Conservation (phyloP, 2,797 vertebrate genomes). For the Synanceia verrucosa region DNA sequence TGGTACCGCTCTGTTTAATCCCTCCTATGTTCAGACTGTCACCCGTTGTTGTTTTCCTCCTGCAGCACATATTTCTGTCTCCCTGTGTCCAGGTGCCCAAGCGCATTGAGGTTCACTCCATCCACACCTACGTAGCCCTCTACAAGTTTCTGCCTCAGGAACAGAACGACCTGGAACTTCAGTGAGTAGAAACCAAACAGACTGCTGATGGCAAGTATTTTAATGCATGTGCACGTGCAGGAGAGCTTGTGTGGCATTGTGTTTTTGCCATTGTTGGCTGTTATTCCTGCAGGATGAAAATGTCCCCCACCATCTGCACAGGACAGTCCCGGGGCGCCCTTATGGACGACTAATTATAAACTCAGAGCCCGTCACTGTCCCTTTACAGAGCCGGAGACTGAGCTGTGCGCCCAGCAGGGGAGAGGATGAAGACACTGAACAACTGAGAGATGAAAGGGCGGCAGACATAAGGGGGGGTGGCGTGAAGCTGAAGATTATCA, state of each 20-base stretch:
- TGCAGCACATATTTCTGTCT: background rate
- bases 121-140: slow-evolving; percentile 93
- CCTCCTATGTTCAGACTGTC: slow-evolving; percentile 12
- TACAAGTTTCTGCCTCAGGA: slow-evolving; percentile 94
- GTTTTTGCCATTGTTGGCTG: slow-evolving; percentile 4
- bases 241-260: slow-evolving; percentile 8
- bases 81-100: slow-evolving; percentile 74
- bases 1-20: slow-evolving; percentile 46
- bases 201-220: slow-evolving; percentile 1
- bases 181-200: slow-evolving; percentile 82
- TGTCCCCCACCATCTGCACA: slow-evolving; percentile 70
- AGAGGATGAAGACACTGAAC: slow-evolving; percentile 57
- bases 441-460: slow-evolving; percentile 61
- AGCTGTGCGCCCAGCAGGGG: slow-evolving; percentile 56
- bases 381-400: slow-evolving; percentile 42
- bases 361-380: slow-evolving; percentile 53
- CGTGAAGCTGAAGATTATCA: slow-evolving; percentile 23
- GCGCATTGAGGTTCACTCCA: slow-evolving; percentile 85
- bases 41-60: slow-evolving; percentile 1
- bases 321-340: slow-evolving; percentile 54
- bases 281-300: slow-evolving; percentile 56
- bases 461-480: slow-evolving; percentile 21
- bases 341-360: slow-evolving; percentile 78
- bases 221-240: background rate
- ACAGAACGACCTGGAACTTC: slow-evolving; percentile 89